A percentile compares a stretch with the other conserved stretches of the same genome.
Conservation (phyloP, 2,888 invertebrate species). For the Philereme vetulata region DNA sequence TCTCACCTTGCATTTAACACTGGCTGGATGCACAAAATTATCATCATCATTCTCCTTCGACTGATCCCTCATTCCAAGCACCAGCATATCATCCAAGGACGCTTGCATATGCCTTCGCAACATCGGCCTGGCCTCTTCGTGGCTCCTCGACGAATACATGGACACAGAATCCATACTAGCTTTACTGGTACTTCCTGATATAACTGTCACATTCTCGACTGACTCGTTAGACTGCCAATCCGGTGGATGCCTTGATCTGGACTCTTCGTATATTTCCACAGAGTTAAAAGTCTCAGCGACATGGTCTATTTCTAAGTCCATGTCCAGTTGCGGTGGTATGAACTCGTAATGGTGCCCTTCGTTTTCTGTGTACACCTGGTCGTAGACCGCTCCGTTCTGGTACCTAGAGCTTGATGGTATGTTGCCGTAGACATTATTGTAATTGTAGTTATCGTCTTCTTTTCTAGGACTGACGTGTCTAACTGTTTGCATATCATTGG, state of each 20-base stretch:
- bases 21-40: conserved; percentile 74
- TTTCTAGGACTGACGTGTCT: conserved; percentile 60
- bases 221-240: conserved; percentile 74
- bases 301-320: conserved; percentile 63
- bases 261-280: conserved; percentile 73
- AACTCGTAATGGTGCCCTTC: conserved; percentile 74
- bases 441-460: conserved; percentile 79
- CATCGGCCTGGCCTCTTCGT: conserved; percentile 73
- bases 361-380: conserved; percentile 74
- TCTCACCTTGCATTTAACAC: conserved; percentile 71
- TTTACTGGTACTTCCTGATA: conserved; percentile 64
- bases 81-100: conserved; percentile 85
- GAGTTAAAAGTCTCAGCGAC: conserved; percentile 70
- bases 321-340: conserved; percentile 58
- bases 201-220: conserved; percentile 83
- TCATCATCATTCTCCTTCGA: conserved; percentile 60
- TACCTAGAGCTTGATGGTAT: conserved; percentile 62
- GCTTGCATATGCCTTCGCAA: conserved; percentile 68
- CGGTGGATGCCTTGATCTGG: conserved; percentile 51
- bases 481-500: conserved; percentile 63
- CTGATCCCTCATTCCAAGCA: conserved; percentile 67
- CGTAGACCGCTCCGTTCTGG: conserved; percentile 67
- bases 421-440: conserved; percentile 70
- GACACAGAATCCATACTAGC: conserved; percentile 82
- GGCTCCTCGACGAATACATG: conserved; percentile 84